Evolutionary conservation across 2,888 invertebrate species (phyloP), one percentile per base, ranked within the genome.

Genomic region (Caenorhabditis sp.): DNA sequence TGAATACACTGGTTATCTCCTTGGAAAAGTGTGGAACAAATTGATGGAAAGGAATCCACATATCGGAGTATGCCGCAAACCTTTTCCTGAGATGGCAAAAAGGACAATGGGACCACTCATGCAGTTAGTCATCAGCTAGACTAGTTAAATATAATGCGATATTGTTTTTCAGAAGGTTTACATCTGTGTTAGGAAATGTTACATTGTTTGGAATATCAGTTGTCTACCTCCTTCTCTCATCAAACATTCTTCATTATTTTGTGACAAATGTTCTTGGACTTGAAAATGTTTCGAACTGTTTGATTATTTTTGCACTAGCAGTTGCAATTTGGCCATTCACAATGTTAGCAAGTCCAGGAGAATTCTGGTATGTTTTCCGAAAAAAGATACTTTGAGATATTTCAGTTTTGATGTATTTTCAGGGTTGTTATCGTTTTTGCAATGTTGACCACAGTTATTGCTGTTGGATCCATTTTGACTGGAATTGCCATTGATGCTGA

Each of bases 81-180:
- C 87, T 25, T 87, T 86, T 49, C 87, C 87, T 2, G 86, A 87
- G 68, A 86, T 87, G 84, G 87, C 87, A 14, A 83, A 80, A 38
- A 38, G 84, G 26, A 78, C 79, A 21, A 84, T 87, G 77, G 87
- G 87, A 26, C 59, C 67, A 8, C 56, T 59, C 20, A 77, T 77
- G 77, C 80, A 80, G 76, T 77, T 57, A 62, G 79, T 72, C 10
- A n/a, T 38, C 57, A 17, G 17, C 4, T 1, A 49, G 20, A 58
- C 3, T 12, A 25, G 25, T 7, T 27, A 25, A 12, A 14, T 57
- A 52, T 10, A 25, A 14, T 23, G 1, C n/a, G 7, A 12, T 70
- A 71, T 31, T 67, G n/a, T n/a, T n/a, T n/a, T n/a, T n/a, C n/a
- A 83, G 83, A 64, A 67, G 78, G 54, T 80, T 83, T 66, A 82